A percentile compares a stretch with the other conserved stretches of the same genome.
Conservation (phyloP, 2,113 vertebrate genomes). For the Coptodon rendalli region DNA sequence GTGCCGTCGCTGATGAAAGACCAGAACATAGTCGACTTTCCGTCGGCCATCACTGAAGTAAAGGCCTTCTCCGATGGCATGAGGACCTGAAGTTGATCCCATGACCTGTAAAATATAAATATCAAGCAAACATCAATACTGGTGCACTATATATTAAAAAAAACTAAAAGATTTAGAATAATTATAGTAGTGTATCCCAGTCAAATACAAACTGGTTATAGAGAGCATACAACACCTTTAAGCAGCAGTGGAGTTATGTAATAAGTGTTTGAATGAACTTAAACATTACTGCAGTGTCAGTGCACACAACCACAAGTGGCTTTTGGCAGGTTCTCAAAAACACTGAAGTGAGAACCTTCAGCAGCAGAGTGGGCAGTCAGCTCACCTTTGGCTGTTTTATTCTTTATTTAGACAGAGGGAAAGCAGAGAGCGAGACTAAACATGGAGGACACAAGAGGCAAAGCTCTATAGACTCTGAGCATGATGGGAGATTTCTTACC, state of each 20-base stretch:
- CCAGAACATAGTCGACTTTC: slow-evolving; percentile 92
- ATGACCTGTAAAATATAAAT: slow-evolving; percentile 35
- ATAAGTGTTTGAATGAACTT: slow-evolving; percentile 51
- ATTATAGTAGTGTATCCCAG: neutral
- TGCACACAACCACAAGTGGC: slow-evolving; percentile 44
- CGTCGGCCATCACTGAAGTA: slow-evolving; percentile 84
- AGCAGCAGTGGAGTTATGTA: slow-evolving; percentile 24
- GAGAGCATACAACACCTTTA: neutral
- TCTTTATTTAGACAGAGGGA: slow-evolving; percentile 63
- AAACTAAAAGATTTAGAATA: neutral
- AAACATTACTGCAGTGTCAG: slow-evolving; percentile 41
- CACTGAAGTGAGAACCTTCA: slow-evolving; percentile 57
- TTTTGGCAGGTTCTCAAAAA: slow-evolving; percentile 64
- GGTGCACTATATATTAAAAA: neutral
- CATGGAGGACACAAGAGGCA: slow-evolving; percentile 28
- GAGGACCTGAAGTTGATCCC: slow-evolving; percentile 40
- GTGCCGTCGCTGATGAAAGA: slow-evolving; percentile 81
- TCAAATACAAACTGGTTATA: neutral
- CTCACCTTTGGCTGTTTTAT: slow-evolving; percentile 52
- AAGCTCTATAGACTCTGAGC: slow-evolving; percentile 12
- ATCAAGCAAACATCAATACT: neutral
- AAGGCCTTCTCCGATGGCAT: slow-evolving; percentile 57
- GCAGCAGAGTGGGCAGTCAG: slow-evolving; percentile 60
- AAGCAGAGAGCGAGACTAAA: slow-evolving; percentile 52
- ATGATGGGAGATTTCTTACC: neutral